Percentiles rank a stretch among this genome's conserved stretches.
phyloP scores from a whole-genome alignment of 2,888 invertebrate genomes.

The Dendrolimus houi region DNA sequence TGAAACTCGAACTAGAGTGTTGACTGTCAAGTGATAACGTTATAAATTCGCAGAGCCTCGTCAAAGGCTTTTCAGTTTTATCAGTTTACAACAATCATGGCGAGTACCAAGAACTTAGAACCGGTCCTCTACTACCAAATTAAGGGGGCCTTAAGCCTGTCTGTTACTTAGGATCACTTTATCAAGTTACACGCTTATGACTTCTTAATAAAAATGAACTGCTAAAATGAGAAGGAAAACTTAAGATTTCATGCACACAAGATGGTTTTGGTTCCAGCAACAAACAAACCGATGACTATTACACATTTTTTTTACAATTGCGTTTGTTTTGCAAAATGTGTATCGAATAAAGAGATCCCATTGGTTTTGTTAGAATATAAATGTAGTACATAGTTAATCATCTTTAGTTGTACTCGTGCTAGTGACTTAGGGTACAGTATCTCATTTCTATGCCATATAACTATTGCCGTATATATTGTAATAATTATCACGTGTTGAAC shows the following conservation, averaged over 20 bases:
- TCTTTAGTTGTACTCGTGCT: too few species aligned
- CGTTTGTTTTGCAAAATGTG: too few species aligned
- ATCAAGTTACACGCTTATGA: conserved; percentile 3
- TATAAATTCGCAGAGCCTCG: conserved; percentile 1
- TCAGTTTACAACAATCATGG: conserved; percentile 4
- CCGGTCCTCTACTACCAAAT: conserved; percentile 1
- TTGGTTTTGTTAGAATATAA: too few species aligned
- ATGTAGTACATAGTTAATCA: too few species aligned
- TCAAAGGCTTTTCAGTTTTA: conserved; percentile 6
- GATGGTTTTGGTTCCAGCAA: too few species aligned
- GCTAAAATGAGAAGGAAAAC: not conserved
- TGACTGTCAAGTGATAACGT: not conserved
- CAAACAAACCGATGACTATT: too few species aligned
- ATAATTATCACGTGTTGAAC: too few species aligned
- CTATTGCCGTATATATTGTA: too few species aligned
- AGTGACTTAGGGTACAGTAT: too few species aligned
- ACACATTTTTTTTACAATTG: too few species aligned
- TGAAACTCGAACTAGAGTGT: not conserved
- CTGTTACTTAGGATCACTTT: conserved; percentile 8
- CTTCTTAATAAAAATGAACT: conserved; percentile 3
- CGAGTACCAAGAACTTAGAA: conserved; percentile 1
- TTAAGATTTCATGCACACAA: not conserved
- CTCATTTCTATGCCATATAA: too few species aligned
- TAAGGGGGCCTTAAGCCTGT: conserved; percentile 2
- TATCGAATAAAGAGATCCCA: too few species aligned